Evolutionary conservation across 2,113 vertebrate species (phyloP).

Genomic region (Caranx ignobilis): DNA sequence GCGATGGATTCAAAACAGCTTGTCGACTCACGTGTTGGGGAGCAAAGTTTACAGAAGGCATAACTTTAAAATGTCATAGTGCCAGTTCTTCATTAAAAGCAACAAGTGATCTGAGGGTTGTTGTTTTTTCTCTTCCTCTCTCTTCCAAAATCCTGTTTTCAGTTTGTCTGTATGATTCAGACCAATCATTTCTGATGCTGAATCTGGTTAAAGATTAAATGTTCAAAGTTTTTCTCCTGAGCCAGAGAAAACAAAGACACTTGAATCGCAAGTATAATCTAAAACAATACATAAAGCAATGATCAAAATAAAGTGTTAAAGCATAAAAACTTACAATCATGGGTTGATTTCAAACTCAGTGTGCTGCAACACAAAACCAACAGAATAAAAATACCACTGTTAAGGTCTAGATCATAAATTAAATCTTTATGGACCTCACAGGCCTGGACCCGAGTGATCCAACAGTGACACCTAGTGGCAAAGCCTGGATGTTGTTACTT

Average conservation of each 20-base stretch:
- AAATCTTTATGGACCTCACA: neutral
- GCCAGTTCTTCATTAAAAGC: no score
- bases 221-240: neutral
- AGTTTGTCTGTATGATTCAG: neutral
- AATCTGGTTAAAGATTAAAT: neutral
- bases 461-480: conserved; percentile 60
- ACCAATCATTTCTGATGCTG: no score
- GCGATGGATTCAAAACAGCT: no score
- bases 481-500: neutral
- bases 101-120: no score
- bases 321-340: no score
- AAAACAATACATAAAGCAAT: no score
- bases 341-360: no score
- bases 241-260: neutral
- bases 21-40: neutral
- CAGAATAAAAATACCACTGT: neutral
- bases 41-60: neutral
- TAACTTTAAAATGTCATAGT: no score
- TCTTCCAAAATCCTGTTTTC: neutral
- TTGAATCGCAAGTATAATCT: no score
- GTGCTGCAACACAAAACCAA: no score
- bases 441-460: neutral
- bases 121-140: no score
- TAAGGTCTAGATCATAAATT: neutral
- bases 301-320: no score